A percentile compares a stretch with the other conserved stretches of the same genome.
These are phyloP conservation scores for Mesembrinibis cayennensis DNA, from an alignment of 2,113 vertebrate species.

Conservation along the genomic window DNA sequence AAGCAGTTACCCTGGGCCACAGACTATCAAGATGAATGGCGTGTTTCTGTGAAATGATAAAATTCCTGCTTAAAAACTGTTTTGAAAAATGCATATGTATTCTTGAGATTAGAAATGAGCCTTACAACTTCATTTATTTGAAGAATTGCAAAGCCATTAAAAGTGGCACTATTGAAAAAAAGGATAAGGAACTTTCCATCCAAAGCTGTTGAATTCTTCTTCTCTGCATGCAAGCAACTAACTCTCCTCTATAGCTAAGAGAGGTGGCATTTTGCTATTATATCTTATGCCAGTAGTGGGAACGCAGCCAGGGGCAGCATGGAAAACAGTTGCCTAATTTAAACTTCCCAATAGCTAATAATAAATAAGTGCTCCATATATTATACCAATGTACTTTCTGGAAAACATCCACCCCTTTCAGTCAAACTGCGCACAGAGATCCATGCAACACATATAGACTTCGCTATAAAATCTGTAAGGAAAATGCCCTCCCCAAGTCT, in stretches of 20 bases:
- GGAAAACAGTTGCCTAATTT: background rate
- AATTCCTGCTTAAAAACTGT: background rate
- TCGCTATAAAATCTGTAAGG: background rate
- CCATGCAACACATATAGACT: background rate
- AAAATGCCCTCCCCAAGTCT: background rate
- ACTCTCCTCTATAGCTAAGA: background rate
- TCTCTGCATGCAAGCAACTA: background rate
- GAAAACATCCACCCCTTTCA: background rate
- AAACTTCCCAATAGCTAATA: background rate
- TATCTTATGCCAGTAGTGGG: background rate
- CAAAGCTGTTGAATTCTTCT: background rate
- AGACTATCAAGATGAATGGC: background rate
- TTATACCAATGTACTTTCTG: background rate
- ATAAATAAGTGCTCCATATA: background rate
- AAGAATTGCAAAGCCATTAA: background rate
- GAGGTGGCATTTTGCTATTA: background rate
- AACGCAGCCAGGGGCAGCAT: background rate
- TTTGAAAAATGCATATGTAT: background rate
- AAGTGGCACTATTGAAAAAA: background rate
- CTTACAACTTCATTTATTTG: background rate
- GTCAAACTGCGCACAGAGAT: background rate
- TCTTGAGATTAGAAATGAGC: background rate
- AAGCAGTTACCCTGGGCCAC: background rate
- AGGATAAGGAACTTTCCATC: background rate
- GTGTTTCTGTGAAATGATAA: background rate